These are phyloP conservation scores for Nymphalis polychloros DNA, from an alignment of 2,888 invertebrate species.

Conservation along the genomic window DNA sequence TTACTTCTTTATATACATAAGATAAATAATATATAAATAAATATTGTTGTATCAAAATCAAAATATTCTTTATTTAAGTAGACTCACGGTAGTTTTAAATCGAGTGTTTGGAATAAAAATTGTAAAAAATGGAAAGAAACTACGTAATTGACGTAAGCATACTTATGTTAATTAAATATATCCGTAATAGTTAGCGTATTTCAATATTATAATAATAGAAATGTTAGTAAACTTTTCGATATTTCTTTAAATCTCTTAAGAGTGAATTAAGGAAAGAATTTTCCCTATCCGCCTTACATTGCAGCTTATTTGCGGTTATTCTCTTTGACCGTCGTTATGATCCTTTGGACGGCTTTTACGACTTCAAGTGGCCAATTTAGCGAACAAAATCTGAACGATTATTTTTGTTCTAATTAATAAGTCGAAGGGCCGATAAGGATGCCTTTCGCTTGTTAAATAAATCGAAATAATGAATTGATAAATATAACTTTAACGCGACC, in stretches of 20 bases:
- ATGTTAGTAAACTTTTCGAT: slow-evolving; percentile 71
- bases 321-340: slow-evolving; percentile 82
- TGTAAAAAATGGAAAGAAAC: too few species aligned
- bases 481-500: slow-evolving; percentile 49
- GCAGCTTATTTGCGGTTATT: slow-evolving; percentile 81
- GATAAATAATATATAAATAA: too few species aligned
- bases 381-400: slow-evolving; percentile 79
- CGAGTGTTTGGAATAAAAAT: too few species aligned
- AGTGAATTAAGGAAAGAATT: slow-evolving; percentile 79
- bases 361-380: slow-evolving; percentile 80
- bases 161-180: background rate
- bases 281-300: slow-evolving; percentile 74
- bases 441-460: slow-evolving; percentile 69
- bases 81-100: too few species aligned
- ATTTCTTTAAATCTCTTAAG: slow-evolving; percentile 71
- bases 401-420: slow-evolving; percentile 81
- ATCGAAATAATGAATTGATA: slow-evolving; percentile 62
- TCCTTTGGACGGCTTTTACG: slow-evolving; percentile 78
- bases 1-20: too few species aligned
- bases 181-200: background rate
- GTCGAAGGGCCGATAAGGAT: slow-evolving; percentile 60
- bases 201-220: slow-evolving; percentile 59
- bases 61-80: too few species aligned
- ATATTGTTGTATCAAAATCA: too few species aligned
- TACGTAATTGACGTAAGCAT: too few species aligned